Conservation (phyloP, 2,797 vertebrate species). For the Pyrocephalus nanus region DNA sequence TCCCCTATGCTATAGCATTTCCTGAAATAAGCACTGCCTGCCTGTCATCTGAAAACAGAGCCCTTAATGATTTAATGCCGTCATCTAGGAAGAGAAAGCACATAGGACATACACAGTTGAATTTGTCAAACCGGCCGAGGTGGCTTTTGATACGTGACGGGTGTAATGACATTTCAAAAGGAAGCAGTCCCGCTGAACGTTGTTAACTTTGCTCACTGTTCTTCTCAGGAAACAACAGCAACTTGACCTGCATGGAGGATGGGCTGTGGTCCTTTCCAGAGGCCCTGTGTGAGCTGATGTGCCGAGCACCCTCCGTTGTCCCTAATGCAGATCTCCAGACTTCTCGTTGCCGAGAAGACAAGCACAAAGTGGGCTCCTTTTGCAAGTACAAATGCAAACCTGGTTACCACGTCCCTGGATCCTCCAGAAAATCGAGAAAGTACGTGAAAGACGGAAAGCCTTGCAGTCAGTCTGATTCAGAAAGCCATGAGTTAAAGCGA, state of each 20-base stretch:
- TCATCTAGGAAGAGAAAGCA: background rate
- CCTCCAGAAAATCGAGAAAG: conserved; percentile 79
- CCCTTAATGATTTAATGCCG: conserved; percentile 19
- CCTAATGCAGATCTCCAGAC: conserved; percentile 92
- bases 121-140: background rate
- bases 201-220: background rate
- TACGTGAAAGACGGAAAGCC: conserved; percentile 57
- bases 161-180: background rate
- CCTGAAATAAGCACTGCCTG: conserved; percentile 47
- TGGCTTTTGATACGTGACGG: background rate
- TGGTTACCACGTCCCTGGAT: conserved; percentile 91
- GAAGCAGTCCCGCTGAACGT: background rate
- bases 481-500: background rate
- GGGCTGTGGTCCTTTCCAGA: conserved; percentile 99
- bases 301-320: conserved; percentile 86
- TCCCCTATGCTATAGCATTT: conserved; percentile 15
- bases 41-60: background rate
- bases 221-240: conserved; percentile 88
- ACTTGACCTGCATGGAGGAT: conserved; percentile 92
- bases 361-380: conserved; percentile 93
- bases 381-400: conserved; percentile 98
- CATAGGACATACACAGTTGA: background rate
- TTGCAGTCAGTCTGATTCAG: background rate
- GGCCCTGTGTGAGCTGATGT: conserved; percentile 94
- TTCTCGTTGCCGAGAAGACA: conserved; percentile 86